Conservation (phyloP, 2,888 invertebrate genomes). For the Meandrusa payeni region DNA sequence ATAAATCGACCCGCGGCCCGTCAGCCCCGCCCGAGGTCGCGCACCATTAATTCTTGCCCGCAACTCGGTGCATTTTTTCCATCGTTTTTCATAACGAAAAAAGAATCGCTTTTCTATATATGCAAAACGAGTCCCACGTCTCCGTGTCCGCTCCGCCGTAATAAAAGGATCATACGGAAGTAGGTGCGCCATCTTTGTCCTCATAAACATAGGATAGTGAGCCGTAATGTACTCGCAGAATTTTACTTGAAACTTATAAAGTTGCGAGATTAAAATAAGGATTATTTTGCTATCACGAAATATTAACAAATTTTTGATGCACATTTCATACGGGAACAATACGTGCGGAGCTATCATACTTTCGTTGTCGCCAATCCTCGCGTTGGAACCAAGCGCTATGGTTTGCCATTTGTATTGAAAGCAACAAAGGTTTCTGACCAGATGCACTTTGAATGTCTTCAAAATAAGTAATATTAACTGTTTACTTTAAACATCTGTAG, state of each 20-base stretch:
- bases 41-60: conserved; percentile 72
- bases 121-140: conserved; percentile 49
- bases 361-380: too few relatives aligned
- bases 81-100: conserved; percentile 39
- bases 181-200: conserved; percentile 5
- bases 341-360: too few relatives aligned
- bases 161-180: conserved; percentile 64
- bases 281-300: conserved; percentile 7
- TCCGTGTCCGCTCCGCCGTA: conserved; percentile 52
- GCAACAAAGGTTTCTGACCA: too few relatives aligned
- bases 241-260: not conserved
- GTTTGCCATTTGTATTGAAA: too few relatives aligned
- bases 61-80: conserved; percentile 67
- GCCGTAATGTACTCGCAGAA: conserved; percentile 4
- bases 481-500: too few relatives aligned
- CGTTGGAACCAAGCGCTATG: too few relatives aligned
- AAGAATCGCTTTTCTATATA: conserved; percentile 68
- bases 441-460: too few relatives aligned
- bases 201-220: conserved; percentile 5
- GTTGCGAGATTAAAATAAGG: conserved; percentile 3
- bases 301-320: too few relatives aligned
- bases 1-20: conserved; percentile 53
- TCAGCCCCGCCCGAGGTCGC: conserved; percentile 55
- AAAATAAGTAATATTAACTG: too few relatives aligned
- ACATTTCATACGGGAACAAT: too few relatives aligned